Evolutionary conservation across 2,888 invertebrate genomes (phyloP).

Genomic region (Phorcus lineatus): DNA sequence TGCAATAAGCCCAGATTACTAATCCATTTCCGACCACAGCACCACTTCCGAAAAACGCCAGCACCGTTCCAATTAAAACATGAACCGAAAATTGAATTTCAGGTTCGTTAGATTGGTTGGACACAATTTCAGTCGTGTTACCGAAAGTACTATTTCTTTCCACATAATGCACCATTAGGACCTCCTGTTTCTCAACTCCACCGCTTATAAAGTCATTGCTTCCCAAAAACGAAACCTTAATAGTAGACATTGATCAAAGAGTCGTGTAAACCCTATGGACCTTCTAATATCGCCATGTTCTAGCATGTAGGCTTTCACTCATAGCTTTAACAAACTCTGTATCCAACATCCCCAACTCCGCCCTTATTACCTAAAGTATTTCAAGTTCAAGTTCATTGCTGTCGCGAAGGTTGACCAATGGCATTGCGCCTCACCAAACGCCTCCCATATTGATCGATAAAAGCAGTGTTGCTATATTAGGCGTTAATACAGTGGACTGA

Average conservation of each 20-base stretch:
- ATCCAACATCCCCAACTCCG: too few species aligned
- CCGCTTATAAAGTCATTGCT: background rate
- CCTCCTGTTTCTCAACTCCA: background rate
- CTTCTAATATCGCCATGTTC: background rate
- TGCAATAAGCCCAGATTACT: background rate
- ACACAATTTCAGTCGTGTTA: too few species aligned
- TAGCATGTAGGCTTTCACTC: too few species aligned
- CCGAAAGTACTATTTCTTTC: background rate
- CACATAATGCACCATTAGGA: background rate
- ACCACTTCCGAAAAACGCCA: slow-evolving; percentile 17
- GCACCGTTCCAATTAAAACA: background rate
- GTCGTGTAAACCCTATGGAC: background rate
- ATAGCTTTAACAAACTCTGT: too few species aligned
- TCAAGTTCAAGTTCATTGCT: slow-evolving; percentile 11
- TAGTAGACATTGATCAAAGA: background rate
- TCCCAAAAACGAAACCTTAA: background rate
- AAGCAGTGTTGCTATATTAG: too few species aligned
- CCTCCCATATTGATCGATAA: too few species aligned
- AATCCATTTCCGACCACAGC: slow-evolving; percentile 26
- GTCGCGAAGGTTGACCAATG: background rate
- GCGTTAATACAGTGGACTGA: too few species aligned
- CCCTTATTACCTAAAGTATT: background rate
- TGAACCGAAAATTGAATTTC: background rate
- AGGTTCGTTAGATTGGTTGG: background rate
- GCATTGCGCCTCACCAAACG: too few species aligned